Percentiles rank a stretch among this genome's conserved stretches.
Evolutionary conservation across 1,140 invertebrate species (phyloP).

Genomic region (Heliconius melpomene): DNA sequence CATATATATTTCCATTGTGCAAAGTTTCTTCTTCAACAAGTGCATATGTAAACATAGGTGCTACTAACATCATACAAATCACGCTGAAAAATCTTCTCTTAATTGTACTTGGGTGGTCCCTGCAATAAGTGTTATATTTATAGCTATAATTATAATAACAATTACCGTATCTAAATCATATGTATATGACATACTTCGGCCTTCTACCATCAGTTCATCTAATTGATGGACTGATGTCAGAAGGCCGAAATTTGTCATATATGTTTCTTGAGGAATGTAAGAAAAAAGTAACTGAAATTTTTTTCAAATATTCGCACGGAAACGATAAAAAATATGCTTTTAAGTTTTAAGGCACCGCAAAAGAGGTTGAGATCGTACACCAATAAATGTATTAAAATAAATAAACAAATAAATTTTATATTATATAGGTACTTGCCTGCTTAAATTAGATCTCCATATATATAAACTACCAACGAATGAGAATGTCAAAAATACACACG

Average conservation of each 20-base stretch:
- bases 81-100: slow-evolving; percentile 94
- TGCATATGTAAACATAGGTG: slow-evolving; percentile 88
- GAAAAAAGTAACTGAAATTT: no score
- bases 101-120: slow-evolving; percentile 94
- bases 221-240: no score
- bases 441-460: slow-evolving; percentile 88
- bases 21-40: slow-evolving; percentile 84
- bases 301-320: no score
- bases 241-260: no score
- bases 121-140: slow-evolving; percentile 61
- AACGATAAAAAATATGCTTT: no score
- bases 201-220: no score
- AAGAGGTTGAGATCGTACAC: background rate
- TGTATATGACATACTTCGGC: no score
- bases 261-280: no score
- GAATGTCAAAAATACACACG: slow-evolving; percentile 87
- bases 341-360: background rate
- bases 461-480: slow-evolving; percentile 92
- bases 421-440: slow-evolving; percentile 80
- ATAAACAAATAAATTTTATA: background rate
- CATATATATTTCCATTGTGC: slow-evolving; percentile 84
- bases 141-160: background rate
- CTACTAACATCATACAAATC: slow-evolving; percentile 88
- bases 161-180: no score
- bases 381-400: background rate